Evolutionary conservation across 2,888 invertebrate genomes (phyloP).

Genomic region (Holacanthella duospinosa): DNA sequence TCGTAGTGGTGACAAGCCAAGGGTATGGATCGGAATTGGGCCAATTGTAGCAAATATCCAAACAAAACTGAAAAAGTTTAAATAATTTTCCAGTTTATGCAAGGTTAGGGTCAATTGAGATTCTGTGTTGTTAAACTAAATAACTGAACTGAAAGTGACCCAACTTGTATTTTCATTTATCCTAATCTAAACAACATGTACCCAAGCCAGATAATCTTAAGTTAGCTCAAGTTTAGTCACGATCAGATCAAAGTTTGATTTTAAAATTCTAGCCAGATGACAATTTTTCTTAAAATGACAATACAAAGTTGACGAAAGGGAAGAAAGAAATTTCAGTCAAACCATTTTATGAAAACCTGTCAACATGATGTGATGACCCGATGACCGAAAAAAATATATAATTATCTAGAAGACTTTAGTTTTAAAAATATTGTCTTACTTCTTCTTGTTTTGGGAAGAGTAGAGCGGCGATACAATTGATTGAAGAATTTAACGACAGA

Average conservation of each 20-base stretch:
- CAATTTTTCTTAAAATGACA: too few species aligned
- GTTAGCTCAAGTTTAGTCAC: too few species aligned
- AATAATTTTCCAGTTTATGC: too few species aligned
- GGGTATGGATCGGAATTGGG: not conserved
- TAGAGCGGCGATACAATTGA: constrained; percentile 22
- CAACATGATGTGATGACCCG: not conserved
- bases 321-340: not conserved
- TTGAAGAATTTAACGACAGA: constrained; percentile 21
- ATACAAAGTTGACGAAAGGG: too few species aligned
- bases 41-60: not conserved
- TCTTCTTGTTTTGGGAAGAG: constrained; percentile 30
- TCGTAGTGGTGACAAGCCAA: not conserved
- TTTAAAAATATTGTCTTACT: constrained; percentile 13
- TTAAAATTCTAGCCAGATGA: too few species aligned
- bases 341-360: not conserved
- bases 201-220: too few species aligned
- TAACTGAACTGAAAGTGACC: not conserved
- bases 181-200: too few species aligned
- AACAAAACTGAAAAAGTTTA: not conserved
- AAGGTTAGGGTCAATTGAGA: too few species aligned
- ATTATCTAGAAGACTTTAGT: too few species aligned
- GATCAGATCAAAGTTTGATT: too few species aligned
- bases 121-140: too few species aligned
- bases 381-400: not conserved
- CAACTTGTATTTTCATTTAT: not conserved